These are phyloP conservation scores for Meandrina meandrites DNA, from an alignment of 92 coral and sea anemone genomes.

Conservation along the genomic window DNA sequence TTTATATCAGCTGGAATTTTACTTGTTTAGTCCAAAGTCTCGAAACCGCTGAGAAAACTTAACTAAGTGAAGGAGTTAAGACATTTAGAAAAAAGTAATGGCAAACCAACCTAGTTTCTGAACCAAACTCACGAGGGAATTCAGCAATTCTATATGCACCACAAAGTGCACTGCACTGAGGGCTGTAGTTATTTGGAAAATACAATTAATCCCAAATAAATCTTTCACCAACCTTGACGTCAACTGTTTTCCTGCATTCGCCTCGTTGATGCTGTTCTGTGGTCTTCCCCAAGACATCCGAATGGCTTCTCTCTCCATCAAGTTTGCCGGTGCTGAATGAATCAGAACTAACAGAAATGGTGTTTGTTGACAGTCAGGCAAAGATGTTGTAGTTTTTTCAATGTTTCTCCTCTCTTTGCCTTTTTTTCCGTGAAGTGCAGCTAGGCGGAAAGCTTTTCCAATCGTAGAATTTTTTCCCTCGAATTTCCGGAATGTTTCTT, in stretches of 20 bases:
- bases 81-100: too few relatives aligned
- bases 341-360: conserved; percentile 72
- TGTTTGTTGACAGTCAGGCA: conserved; percentile 32
- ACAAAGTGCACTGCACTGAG: background rate
- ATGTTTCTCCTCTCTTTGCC: background rate
- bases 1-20: background rate
- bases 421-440: background rate
- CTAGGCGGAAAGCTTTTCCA: conserved; percentile 7
- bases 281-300: conserved; percentile 83
- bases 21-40: background rate
- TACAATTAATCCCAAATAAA: background rate
- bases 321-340: conserved; percentile 70
- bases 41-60: background rate
- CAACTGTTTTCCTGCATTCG: background rate
- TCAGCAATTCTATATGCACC: background rate
- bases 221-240: background rate
- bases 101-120: too few relatives aligned
- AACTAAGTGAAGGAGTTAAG: background rate
- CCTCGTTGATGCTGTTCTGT: conserved; percentile 55
- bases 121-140: background rate
- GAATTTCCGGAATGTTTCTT: conserved; percentile 13
- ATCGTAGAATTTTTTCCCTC: background rate
- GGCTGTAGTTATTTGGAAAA: background rate
- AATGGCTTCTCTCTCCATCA: conserved; percentile 76
- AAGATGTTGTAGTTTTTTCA: background rate